Evolutionary conservation across 2,113 vertebrate genomes (phyloP).

Genomic region (Spilogale gracilis): DNA sequence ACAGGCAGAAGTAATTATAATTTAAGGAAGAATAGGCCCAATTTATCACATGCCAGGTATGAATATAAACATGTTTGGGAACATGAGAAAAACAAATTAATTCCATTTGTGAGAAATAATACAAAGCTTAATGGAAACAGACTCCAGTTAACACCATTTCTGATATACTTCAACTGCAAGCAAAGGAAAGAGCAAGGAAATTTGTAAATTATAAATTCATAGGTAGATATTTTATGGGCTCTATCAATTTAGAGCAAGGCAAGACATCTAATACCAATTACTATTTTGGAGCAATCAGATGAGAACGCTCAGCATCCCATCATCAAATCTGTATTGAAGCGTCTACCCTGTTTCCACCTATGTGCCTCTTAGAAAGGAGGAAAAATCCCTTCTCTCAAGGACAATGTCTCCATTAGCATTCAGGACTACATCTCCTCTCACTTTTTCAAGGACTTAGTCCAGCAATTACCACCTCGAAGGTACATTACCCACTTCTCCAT

Average conservation of each 20-base stretch:
- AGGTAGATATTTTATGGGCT: background rate
- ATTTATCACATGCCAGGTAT: background rate
- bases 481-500: background rate
- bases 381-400: background rate
- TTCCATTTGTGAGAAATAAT: conserved; percentile 1
- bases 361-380: background rate
- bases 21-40: background rate
- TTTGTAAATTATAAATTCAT: background rate
- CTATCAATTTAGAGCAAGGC: background rate
- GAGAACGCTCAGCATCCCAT: background rate
- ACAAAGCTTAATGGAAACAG: background rate
- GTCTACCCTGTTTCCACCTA: background rate
- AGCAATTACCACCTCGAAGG: background rate
- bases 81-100: background rate
- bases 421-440: background rate
- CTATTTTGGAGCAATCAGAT: background rate
- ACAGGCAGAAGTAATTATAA: background rate
- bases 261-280: background rate
- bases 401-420: background rate
- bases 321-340: background rate
- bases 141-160: background rate
- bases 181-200: background rate
- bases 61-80: background rate
- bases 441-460: background rate
- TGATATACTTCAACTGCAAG: background rate